These are phyloP conservation scores for Palythoa heliodiscus DNA, from an alignment of 92 coral and sea anemone species.

Conservation along the genomic window DNA sequence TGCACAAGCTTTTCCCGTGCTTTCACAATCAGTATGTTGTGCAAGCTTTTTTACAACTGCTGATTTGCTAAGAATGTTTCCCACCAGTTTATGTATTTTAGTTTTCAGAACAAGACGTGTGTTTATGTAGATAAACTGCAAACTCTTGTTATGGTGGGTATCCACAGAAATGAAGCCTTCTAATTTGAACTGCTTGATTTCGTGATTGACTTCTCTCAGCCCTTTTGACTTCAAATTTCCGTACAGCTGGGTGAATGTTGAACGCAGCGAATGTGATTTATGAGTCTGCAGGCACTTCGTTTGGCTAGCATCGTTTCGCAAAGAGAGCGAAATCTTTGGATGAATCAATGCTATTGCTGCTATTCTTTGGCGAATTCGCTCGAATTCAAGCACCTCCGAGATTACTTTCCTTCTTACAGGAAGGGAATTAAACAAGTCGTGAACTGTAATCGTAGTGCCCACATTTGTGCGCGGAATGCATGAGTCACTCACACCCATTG, in stretches of 20 bases:
- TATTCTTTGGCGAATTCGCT: constrained; percentile 80
- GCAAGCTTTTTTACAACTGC: constrained; percentile 45
- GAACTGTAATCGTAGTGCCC: constrained; percentile 85
- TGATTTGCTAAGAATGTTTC: constrained; percentile 67
- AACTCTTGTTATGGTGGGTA: constrained; percentile 68
- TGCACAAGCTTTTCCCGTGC: background rate
- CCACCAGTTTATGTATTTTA: constrained; percentile 82
- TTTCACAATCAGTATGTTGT: background rate
- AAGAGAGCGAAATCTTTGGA: constrained; percentile 75
- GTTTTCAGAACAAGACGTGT: constrained; percentile 88
- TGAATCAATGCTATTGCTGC: constrained; percentile 86
- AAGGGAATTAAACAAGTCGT: constrained; percentile 75
- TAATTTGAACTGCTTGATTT: constrained; percentile 53
- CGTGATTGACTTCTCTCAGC: constrained; percentile 59
- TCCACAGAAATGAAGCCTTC: constrained; percentile 78
- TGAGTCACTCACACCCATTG: constrained; percentile 73
- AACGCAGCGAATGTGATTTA: constrained; percentile 69
- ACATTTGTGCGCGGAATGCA: constrained; percentile 71
- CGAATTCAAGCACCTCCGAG: constrained; percentile 77
- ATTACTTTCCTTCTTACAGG: constrained; percentile 89
- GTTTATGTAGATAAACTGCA: constrained; percentile 90
- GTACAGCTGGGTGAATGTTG: constrained; percentile 88
- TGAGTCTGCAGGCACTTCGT: constrained; percentile 77
- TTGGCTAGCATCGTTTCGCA: constrained; percentile 82
- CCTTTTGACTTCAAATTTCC: constrained; percentile 83